Evolutionary conservation across 1,140 invertebrate genomes (phyloP).

Genomic region (Scaptomyza hsui): DNA sequence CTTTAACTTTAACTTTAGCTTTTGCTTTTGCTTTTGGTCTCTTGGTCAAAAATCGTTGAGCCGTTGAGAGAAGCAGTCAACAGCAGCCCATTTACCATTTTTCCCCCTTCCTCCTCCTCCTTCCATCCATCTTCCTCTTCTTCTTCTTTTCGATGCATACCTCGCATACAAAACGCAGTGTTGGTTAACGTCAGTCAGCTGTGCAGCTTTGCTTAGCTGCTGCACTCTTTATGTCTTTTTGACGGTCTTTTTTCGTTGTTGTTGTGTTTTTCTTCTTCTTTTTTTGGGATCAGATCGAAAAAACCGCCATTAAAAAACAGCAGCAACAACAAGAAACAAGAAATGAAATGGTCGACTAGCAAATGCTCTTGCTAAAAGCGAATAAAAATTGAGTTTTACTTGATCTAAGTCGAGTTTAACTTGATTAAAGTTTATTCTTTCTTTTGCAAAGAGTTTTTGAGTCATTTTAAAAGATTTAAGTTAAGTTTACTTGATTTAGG

Average conservation of each 20-base stretch:
- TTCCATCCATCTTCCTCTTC: neutral
- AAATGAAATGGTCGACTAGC: neutral
- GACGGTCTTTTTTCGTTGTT: neutral
- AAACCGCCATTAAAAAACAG: constrained; percentile 2
- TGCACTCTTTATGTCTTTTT: constrained; percentile 28
- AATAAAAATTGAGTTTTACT: no score
- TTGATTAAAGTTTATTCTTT: no score
- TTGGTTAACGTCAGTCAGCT: constrained; percentile 52
- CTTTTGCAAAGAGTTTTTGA: no score
- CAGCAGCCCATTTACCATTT: constrained; percentile 28
- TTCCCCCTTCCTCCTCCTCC: neutral
- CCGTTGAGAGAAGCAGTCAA: constrained; percentile 48
- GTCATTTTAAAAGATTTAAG: no score
- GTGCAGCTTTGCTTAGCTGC: constrained; percentile 49
- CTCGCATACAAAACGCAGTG: constrained; percentile 12
- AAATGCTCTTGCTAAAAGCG: neutral
- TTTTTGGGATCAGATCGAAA: constrained; percentile 17
- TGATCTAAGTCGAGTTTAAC: no score
- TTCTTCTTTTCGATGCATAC: neutral
- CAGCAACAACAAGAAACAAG: neutral
- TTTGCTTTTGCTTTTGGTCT: neutral
- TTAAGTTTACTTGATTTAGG: no score
- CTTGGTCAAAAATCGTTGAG: constrained; percentile 61
- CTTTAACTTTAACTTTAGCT: neutral
- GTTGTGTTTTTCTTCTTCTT: neutral